Evolutionary conservation across 92 coral and sea anemone species (phyloP), one percentile per base, ranked within the genome.

Genomic region (Epizoanthus stellaris): DNA sequence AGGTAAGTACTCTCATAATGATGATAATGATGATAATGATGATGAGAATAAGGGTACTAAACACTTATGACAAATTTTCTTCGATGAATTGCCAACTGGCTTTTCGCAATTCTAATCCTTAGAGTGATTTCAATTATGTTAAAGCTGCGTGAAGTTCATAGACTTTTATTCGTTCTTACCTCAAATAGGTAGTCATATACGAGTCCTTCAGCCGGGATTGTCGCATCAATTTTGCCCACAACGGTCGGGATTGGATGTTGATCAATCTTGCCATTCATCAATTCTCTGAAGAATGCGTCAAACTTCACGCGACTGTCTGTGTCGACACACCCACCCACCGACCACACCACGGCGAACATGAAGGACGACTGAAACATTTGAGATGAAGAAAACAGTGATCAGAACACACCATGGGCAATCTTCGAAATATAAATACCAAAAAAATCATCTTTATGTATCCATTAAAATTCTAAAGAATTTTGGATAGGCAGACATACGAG

Each of bases 281-380:
- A 85, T 10, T 97, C 98, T 62, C 94, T 93, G 80, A 95, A 88
- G 76, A 94, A 97, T 39, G 70, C 89, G 72, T 97, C 99, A 73
- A 97, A 97, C 91, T 95, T 97, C 60, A 80, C 67, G 74, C 99
- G 93, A 76, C 99, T 91, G 62, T 97, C 99, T 60, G 98, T 97
- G 89, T 97, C 99, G 39, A 97, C 91, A 81, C 97, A 95, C 43
- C 97, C 99, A 43, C 99, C 99, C 88, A 97, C 95, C 4, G 99
- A 97, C 99, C 99, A 97, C 70, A 97, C 99, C 87, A 95, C 80
- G 54, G 99, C 87, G 77, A 97, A 97, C 72, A 97, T 75, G 88
- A 97, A 97, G 12, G 98, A 94, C 16, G 98, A 95, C 99, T 97
- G 91, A 65, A 87, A 88, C 6, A 53, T 56, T 47, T 17, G 13